Evolutionary conservation across 2,888 invertebrate species (phyloP).

Genomic region (Ichneumoninae sp.): DNA sequence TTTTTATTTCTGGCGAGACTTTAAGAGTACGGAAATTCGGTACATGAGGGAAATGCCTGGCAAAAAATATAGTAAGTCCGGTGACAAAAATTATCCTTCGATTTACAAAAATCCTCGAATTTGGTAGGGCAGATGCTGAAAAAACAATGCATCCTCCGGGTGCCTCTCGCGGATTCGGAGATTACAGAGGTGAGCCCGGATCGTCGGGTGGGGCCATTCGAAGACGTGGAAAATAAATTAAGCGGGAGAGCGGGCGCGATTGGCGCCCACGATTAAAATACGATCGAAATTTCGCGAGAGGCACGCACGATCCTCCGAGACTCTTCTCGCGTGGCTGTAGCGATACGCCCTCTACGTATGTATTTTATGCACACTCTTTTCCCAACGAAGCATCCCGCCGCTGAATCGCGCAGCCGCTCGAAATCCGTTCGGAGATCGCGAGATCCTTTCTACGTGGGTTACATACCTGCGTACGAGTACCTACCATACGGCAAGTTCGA

Average conservation of each 20-base stretch:
- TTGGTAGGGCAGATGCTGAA: constrained; percentile 15
- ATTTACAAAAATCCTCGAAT: neutral
- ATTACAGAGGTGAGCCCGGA: constrained; percentile 66
- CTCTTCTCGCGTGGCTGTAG: constrained; percentile 1
- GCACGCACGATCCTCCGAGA: constrained; percentile 52
- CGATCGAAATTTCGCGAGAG: constrained; percentile 63
- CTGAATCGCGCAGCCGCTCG: constrained; percentile 17
- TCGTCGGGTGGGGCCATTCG: constrained; percentile 26
- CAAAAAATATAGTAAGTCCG: neutral
- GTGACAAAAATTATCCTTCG: neutral
- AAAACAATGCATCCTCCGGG: constrained; percentile 48
- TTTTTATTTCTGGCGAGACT: no score
- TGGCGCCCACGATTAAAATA: constrained; percentile 69
- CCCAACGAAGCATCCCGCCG: neutral
- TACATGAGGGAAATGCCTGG: neutral
- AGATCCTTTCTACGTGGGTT: constrained; percentile 23
- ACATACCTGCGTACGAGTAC: constrained; percentile 1
- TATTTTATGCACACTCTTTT: constrained; percentile 16
- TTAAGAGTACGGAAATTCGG: neutral
- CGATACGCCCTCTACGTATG: constrained; percentile 9
- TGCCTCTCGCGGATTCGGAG: constrained; percentile 51
- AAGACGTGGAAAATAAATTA: constrained; percentile 67
- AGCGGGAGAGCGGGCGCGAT: constrained; percentile 52
- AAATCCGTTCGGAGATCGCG: constrained; percentile 42
- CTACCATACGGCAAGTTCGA: constrained; percentile 12